Percentiles rank a stretch among this genome's conserved stretches.
Conservation (phyloP, 2,113 vertebrate species). For the Leuciscus idus region DNA sequence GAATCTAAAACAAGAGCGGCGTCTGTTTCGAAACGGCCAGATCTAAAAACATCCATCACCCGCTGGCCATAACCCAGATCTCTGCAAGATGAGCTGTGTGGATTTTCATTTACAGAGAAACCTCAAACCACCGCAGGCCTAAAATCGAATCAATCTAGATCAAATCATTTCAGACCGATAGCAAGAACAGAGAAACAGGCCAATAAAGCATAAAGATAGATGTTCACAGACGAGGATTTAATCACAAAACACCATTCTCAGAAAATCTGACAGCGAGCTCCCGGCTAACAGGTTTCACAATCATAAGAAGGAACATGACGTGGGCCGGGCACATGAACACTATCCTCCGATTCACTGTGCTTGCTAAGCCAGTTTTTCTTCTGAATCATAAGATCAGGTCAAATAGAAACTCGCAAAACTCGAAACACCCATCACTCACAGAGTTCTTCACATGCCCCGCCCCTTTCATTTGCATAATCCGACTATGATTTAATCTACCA, state of each 20-base stretch:
- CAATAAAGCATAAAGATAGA: too few species aligned
- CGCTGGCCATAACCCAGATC: constrained; percentile 10
- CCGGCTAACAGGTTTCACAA: constrained; percentile 1
- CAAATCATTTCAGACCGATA: not conserved
- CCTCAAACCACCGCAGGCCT: not conserved
- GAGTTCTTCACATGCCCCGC: not conserved
- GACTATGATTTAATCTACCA: not conserved
- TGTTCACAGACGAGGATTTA: not conserved
- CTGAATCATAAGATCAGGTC: not conserved
- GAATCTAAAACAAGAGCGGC: not conserved
- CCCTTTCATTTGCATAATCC: not conserved
- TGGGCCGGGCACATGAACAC: not conserved
- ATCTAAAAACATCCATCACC: not conserved
- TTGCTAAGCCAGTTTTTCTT: constrained; percentile 5
- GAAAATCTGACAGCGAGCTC: not conserved
- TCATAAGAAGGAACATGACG: not conserved
- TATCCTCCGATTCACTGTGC: not conserved
- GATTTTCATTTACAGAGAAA: not conserved
- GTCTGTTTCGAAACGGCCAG: not conserved
- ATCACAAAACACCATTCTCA: not conserved
- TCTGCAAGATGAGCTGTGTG: not conserved
- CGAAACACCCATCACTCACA: not conserved
- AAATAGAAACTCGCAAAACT: not conserved
- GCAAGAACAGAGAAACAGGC: not conserved
- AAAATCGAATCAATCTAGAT: not conserved